phyloP scores from a whole-genome alignment of 2,797 vertebrate species.

The Enteromius viviparus region DNA sequence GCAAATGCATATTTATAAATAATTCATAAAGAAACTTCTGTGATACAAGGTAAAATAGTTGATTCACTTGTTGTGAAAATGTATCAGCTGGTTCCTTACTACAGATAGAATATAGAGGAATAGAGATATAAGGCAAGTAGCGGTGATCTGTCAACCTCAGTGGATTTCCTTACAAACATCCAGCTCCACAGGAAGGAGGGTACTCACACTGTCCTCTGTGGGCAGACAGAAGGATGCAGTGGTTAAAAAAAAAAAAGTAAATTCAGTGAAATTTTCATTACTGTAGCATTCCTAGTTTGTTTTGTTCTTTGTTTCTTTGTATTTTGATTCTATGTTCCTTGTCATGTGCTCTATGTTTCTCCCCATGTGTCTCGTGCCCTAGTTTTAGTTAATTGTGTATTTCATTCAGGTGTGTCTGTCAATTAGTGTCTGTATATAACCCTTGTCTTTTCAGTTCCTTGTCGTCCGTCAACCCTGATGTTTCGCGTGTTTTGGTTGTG shows the following conservation, averaged over 20 bases:
- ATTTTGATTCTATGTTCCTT: too few relatives aligned
- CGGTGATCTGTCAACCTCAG: background rate
- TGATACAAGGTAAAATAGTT: background rate
- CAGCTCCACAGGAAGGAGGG: background rate
- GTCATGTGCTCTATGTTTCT: too few relatives aligned
- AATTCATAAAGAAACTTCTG: background rate
- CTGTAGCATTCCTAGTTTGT: too few relatives aligned
- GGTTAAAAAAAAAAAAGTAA: constrained; percentile 3
- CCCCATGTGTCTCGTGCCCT: too few relatives aligned
- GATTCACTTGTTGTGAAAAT: background rate
- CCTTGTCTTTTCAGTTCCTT: too few relatives aligned
- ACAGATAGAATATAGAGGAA: background rate
- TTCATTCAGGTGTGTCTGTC: too few relatives aligned
- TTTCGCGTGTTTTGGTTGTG: too few relatives aligned
- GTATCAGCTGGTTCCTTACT: background rate
- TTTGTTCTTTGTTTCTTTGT: too few relatives aligned
- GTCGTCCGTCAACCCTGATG: too few relatives aligned
- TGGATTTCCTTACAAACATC: constrained; percentile 2
- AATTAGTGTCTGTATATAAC: too few relatives aligned
- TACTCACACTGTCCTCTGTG: background rate
- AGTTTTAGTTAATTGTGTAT: too few relatives aligned
- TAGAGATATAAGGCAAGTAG: background rate
- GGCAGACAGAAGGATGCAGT: background rate
- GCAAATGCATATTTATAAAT: background rate
- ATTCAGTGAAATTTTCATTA: background rate